Percentiles rank a stretch among this genome's conserved stretches.
Conservation (phyloP, 2,797 vertebrate species). For the Protonibea diacanthus region DNA sequence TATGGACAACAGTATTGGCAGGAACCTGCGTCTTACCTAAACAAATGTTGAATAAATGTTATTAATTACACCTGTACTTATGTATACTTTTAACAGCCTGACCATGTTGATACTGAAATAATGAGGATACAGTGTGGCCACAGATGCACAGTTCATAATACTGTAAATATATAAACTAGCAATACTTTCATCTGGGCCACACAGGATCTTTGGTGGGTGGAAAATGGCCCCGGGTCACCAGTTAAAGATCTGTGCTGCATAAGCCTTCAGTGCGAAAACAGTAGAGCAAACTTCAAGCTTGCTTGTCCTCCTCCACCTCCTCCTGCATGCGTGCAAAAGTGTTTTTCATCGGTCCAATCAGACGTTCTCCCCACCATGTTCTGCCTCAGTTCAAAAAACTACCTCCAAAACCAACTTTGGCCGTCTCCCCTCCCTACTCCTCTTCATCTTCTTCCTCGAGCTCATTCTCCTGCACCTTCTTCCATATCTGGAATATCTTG, state of each 20-base stretch:
- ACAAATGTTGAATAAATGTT: neutral
- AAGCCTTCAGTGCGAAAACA: neutral
- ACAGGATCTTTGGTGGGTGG: no score
- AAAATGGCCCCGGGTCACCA: no score
- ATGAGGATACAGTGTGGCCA: neutral
- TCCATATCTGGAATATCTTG: constrained; percentile 28
- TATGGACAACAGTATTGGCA: no score
- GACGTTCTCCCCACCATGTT: neutral
- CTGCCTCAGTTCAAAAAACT: neutral
- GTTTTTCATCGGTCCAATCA: neutral
- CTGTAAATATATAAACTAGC: no score
- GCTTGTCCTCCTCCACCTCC: neutral
- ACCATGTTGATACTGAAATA: neutral
- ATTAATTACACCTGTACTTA: neutral
- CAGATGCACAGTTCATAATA: no score
- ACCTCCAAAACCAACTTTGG: neutral
- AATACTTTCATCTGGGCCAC: no score
- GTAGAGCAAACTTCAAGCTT: neutral
- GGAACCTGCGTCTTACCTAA: neutral
- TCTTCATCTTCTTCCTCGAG: neutral
- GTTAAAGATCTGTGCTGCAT: no score
- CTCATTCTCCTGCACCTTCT: constrained; percentile 8
- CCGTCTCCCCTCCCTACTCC: neutral
- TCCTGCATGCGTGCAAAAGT: no score
- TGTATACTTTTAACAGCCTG: no score